Conservation (phyloP, 2,113 vertebrate species). For the Apaloderma vittatum region DNA sequence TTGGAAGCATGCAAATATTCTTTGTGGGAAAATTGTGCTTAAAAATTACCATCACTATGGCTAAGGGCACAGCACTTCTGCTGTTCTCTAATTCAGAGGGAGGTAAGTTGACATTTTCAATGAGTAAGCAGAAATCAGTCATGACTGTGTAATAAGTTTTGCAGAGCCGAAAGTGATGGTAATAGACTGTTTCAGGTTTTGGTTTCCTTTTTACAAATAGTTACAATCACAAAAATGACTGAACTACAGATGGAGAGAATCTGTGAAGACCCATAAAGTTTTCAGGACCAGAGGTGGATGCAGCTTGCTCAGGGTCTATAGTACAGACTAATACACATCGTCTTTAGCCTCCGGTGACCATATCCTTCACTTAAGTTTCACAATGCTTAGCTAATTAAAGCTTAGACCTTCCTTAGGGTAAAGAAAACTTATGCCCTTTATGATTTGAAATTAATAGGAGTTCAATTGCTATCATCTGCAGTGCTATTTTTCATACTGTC, state of each 20-base stretch:
- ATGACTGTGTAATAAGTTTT: neutral
- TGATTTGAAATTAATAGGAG: conserved; percentile 18
- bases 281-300: neutral
- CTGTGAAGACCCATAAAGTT: neutral
- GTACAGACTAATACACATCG: neutral
- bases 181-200: neutral
- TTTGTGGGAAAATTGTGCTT: neutral
- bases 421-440: conserved; percentile 33
- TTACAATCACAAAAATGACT: neutral
- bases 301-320: neutral
- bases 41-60: neutral
- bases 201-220: neutral
- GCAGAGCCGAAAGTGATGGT: neutral
- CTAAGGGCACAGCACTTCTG: neutral
- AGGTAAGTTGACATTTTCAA: neutral
- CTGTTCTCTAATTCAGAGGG: neutral
- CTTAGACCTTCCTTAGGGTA: conserved; percentile 14
- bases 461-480: conserved; percentile 14
- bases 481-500: neutral
- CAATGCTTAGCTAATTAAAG: neutral
- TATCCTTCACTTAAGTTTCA: neutral
- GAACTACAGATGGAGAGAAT: neutral
- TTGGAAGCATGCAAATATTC: neutral
- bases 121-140: neutral
- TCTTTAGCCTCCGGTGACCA: neutral